Evolutionary conservation across 2,888 invertebrate species (phyloP).

Genomic region (Lycia hirtaria): DNA sequence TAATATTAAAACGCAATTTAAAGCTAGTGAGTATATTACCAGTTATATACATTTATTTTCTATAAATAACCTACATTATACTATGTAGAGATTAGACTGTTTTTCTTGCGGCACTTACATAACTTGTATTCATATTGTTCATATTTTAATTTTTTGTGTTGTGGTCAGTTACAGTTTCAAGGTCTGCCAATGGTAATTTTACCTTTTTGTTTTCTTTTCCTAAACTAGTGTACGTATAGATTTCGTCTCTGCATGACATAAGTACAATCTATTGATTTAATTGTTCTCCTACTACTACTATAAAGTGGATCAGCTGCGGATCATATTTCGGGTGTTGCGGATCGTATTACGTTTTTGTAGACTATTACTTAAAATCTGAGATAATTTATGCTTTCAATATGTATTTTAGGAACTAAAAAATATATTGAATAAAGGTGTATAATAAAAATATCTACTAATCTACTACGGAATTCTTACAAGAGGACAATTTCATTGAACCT

Average conservation of each 20-base stretch:
- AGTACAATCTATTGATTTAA: not conserved
- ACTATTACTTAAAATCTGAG: no score
- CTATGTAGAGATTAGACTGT: not conserved
- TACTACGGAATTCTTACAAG: no score
- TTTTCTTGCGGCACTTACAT: conserved; percentile 31
- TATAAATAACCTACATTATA: not conserved
- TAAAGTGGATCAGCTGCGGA: not conserved
- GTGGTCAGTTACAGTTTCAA: conserved; percentile 36
- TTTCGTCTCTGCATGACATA: not conserved
- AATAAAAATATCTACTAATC: no score
- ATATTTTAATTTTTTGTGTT: conserved; percentile 8
- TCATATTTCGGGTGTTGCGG: no score
- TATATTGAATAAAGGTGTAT: no score
- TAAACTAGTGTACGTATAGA: conserved; percentile 4
- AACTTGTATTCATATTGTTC: conserved; percentile 20
- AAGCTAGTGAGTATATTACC: not conserved
- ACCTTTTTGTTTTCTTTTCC: conserved; percentile 26
- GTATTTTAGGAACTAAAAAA: no score
- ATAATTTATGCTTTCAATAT: no score
- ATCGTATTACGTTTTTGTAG: no score
- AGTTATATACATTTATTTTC: not conserved
- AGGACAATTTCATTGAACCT: no score
- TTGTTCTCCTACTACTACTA: not conserved
- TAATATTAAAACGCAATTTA: not conserved
- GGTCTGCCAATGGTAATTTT: conserved; percentile 44